These are phyloP conservation scores for Dicentrarchus labrax DNA, from an alignment of 2,113 vertebrate genomes.

Conservation along the genomic window DNA sequence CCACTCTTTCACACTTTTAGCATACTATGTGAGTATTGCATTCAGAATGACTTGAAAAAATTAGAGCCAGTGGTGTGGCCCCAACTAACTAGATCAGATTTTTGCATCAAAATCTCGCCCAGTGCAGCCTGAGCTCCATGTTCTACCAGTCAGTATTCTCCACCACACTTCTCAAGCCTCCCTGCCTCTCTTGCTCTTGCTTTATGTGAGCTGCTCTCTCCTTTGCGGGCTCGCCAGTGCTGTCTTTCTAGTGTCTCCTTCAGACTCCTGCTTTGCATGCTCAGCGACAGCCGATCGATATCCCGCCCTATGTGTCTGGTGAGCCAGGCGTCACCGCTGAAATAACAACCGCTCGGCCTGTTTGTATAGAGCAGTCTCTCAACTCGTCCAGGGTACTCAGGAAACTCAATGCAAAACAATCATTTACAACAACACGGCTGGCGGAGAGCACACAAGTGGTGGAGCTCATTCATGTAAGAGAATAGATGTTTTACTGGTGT, in stretches of 20 bases:
- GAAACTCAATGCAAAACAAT: conserved; percentile 77
- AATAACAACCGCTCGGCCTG: conserved; percentile 77
- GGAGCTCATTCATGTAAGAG: conserved; percentile 37
- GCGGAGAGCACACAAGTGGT: conserved; percentile 18
- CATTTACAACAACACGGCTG: conserved; percentile 68
- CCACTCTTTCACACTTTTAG: neutral
- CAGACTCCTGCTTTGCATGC: conserved; percentile 78
- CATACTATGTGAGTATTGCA: neutral
- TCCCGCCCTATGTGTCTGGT: conserved; percentile 59
- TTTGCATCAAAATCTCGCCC: conserved; percentile 9
- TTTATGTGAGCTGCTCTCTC: conserved; percentile 47
- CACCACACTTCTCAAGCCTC: conserved; percentile 32
- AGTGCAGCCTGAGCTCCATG: conserved; percentile 30
- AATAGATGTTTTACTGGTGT: conserved; percentile 29
- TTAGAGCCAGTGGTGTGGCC: neutral
- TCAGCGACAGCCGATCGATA: conserved; percentile 75
- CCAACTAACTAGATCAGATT: conserved; percentile 1
- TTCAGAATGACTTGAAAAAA: too few species aligned
- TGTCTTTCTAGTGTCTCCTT: conserved; percentile 74
- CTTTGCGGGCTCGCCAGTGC: conserved; percentile 12
- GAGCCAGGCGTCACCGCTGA: conserved; percentile 63
- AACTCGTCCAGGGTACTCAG: conserved; percentile 53
- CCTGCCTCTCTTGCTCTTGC: conserved; percentile 20
- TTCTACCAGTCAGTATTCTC: conserved; percentile 52
- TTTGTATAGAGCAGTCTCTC: conserved; percentile 78